Base-by-base conservation (phyloP, 2,113 vertebrate species). In the Istiophorus platypterus region DNA sequence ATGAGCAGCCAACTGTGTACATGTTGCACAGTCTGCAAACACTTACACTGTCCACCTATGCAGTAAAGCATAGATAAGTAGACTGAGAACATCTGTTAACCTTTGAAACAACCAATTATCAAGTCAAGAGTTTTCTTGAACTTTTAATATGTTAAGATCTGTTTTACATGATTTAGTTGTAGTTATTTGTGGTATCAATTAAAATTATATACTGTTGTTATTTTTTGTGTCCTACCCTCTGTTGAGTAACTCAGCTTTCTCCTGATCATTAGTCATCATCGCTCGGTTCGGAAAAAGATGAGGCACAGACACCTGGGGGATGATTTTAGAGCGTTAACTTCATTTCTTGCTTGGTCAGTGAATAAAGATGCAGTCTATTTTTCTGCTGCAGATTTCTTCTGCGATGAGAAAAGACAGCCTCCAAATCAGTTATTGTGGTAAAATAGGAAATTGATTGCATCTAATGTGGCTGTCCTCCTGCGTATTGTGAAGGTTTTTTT, bases 341-440 rank as follows among this genome's bases (percentile, higher is more conserved):
- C 15, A 82, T 90, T 86, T 87, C 68, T 72, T 86, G 81, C 85
- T 85, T 84, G 78, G 74, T 84, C 66, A 26, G 77, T 72, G 75
- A 85, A 80, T 70, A 45, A 85, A 26, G 52, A 84, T 51, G 63
- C 26, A 47, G 71, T 49, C 26, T 70, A 31, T 72, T 34, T 67
- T 49, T 42, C 51, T 63, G 14, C 61, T 39, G 52, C 58, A 78
- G 65, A 66, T 81, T 75, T 66, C 17, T 29, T 39, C 72, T 78
- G 62, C 47, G 70, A 47, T 6, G 27, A 68, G 29, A 80, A 11
- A 24, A 71, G 57, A 66, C 57, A 39, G 76, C 20, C n/a, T 82
- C 54, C 57, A 52, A 72, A 73, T 78, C 27, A 27, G n/a, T 61
- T 74, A 26, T 45, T 69, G n/a, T 76, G 57, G 47, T 76, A 27